A percentile compares a stretch with the other conserved stretches of the same genome.
Conservation (phyloP, 30 jellyfish, hydroid and myxozoan species). For the Hydra vulgaris region DNA sequence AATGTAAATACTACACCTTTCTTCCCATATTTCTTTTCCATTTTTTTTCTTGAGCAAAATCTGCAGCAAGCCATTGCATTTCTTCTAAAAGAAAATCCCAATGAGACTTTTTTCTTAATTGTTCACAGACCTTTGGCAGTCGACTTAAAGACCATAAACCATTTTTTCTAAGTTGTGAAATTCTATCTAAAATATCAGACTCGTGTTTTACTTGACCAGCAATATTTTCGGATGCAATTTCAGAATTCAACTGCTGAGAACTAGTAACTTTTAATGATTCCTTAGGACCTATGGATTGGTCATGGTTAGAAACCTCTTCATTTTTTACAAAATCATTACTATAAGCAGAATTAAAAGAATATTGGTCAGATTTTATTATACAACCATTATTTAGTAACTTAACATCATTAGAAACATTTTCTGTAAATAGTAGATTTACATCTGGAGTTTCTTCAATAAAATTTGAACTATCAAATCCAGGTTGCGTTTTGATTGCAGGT, state of each 20-base stretch:
- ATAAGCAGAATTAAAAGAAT: not conserved
- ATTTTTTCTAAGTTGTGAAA: slow-evolving; percentile 63
- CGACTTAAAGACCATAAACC: slow-evolving; percentile 97
- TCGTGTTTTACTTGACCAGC: slow-evolving; percentile 87
- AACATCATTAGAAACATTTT: not conserved
- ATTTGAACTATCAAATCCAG: slow-evolving; percentile 39
- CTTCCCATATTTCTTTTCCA: slow-evolving; percentile 95
- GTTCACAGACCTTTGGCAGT: slow-evolving; percentile 91
- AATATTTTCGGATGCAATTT: slow-evolving; percentile 60
- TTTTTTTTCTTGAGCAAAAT: slow-evolving; percentile 73
- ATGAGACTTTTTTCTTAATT: slow-evolving; percentile 77
- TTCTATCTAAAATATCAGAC: slow-evolving; percentile 56
- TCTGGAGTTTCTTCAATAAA: not conserved
- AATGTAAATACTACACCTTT: slow-evolving; percentile 39
- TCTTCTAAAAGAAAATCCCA: slow-evolving; percentile 92
- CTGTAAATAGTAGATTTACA: not conserved
- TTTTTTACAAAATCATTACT: not conserved
- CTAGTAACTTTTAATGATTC: not conserved
- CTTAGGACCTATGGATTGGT: not conserved
- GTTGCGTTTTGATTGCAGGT: slow-evolving; percentile 59
- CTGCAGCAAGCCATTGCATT: slow-evolving; percentile 98
- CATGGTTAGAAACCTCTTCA: not conserved
- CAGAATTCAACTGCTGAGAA: slow-evolving; percentile 1
- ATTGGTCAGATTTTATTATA: not conserved
- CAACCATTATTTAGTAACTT: not conserved